These are phyloP conservation scores for Chymomyza costata DNA, from an alignment of 1,140 invertebrate species.

Conservation along the genomic window DNA sequence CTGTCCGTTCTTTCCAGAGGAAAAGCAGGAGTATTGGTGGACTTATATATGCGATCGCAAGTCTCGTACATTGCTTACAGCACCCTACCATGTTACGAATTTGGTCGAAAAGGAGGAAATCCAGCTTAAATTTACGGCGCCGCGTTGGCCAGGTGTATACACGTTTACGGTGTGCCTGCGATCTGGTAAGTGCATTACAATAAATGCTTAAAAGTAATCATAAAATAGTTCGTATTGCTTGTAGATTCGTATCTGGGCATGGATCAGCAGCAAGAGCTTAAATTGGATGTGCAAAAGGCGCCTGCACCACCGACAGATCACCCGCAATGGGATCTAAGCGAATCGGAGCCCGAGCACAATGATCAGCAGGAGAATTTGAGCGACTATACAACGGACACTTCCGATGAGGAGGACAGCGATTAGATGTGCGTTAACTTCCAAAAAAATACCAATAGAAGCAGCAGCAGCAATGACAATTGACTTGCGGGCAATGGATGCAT, in stretches of 20 bases:
- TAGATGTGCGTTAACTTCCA: slow-evolving; percentile 23
- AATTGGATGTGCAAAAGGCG: slow-evolving; percentile 97
- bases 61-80: slow-evolving; percentile 90
- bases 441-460: slow-evolving; percentile 9
- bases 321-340: slow-evolving; percentile 97
- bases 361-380: slow-evolving; percentile 79
- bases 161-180: slow-evolving; percentile 95
- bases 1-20: slow-evolving; percentile 95
- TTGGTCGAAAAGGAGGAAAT: slow-evolving; percentile 88
- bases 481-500: too few species aligned
- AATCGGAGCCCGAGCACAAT: slow-evolving; percentile 90
- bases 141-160: slow-evolving; percentile 92
- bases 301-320: slow-evolving; percentile 92
- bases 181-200: slow-evolving; percentile 78
- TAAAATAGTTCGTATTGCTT: not conserved
- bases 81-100: slow-evolving; percentile 93
- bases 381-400: slow-evolving; percentile 80
- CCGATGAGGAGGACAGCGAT: slow-evolving; percentile 76
- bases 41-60: slow-evolving; percentile 97
- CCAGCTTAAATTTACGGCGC: slow-evolving; percentile 96
- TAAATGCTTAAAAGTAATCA: not conserved
- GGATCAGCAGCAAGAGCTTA: slow-evolving; percentile 93
- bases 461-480: not conserved
- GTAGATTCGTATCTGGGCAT: slow-evolving; percentile 95
- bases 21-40: slow-evolving; percentile 99